Conservation (phyloP, 2,797 vertebrate species). For the Meda fulgida region DNA sequence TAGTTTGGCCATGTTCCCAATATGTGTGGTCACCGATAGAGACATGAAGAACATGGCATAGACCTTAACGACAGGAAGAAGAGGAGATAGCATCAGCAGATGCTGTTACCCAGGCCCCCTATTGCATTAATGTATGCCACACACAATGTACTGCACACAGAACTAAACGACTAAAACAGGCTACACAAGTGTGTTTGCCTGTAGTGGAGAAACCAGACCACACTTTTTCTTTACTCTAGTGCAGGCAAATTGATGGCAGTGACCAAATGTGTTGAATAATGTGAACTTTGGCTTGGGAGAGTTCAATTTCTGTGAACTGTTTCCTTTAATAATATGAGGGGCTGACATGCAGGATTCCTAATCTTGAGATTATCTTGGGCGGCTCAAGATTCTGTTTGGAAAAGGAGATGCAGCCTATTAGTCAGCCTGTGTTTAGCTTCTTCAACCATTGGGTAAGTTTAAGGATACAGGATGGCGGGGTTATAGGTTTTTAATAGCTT, state of each 20-base stretch:
- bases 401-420: slow-evolving; percentile 48
- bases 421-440: slow-evolving; percentile 19
- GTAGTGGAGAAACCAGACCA: background rate
- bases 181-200: background rate
- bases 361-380: slow-evolving; percentile 37
- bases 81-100: slow-evolving; percentile 44
- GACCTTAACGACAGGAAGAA: slow-evolving; percentile 47
- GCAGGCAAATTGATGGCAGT: background rate
- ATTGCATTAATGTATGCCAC: slow-evolving; percentile 38
- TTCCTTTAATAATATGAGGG: background rate
- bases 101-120: slow-evolving; percentile 9
- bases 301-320: background rate
- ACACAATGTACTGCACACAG: slow-evolving; percentile 17
- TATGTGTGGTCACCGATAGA: slow-evolving; percentile 2
- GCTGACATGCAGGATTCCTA: slow-evolving; percentile 33
- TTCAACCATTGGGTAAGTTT: background rate
- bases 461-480: slow-evolving; percentile 14
- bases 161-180: slow-evolving; percentile 9
- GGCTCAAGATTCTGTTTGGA: slow-evolving; percentile 29
- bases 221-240: background rate
- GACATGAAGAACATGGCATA: slow-evolving; percentile 36
- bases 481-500: slow-evolving; percentile 37
- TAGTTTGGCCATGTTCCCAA: slow-evolving; percentile 16
- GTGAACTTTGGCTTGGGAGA: background rate
- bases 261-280: background rate